phyloP scores from a whole-genome alignment of 2,797 vertebrate genomes.

The Merluccius polli region DNA sequence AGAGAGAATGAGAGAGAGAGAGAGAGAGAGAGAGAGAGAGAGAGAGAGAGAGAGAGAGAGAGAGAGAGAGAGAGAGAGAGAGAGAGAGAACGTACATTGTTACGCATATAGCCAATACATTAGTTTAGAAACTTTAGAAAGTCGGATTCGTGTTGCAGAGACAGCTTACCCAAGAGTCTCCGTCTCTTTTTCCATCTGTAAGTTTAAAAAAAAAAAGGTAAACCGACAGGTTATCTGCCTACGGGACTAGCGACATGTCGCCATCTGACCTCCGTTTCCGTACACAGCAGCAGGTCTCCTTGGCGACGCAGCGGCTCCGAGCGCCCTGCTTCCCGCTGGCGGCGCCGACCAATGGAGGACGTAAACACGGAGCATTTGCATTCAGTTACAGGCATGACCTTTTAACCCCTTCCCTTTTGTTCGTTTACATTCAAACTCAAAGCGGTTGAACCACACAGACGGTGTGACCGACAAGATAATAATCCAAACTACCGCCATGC shows the following conservation, averaged over 20 bases:
- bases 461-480: not conserved
- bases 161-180: too few relatives aligned
- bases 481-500: not conserved
- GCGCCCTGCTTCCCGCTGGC: constrained; percentile 25
- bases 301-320: constrained; percentile 42
- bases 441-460: not conserved
- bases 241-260: too few relatives aligned
- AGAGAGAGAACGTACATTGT: too few relatives aligned
- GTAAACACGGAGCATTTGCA: not conserved
- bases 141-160: too few relatives aligned
- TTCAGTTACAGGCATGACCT: not conserved
- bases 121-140: not conserved
- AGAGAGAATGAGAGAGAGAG: too few relatives aligned
- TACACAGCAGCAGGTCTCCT: constrained; percentile 60
- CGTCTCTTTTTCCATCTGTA: too few relatives aligned
- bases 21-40: too few relatives aligned
- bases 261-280: constrained; percentile 44
- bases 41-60: too few relatives aligned
- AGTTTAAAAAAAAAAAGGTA: too few relatives aligned
- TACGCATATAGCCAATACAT: not conserved
- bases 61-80: too few relatives aligned
- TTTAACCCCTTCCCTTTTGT: not conserved
- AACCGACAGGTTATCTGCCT: too few relatives aligned
- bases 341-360: not conserved
- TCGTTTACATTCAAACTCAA: not conserved